phyloP scores from a whole-genome alignment of 1,140 invertebrate species.

The Leptopilina clavipes region DNA sequence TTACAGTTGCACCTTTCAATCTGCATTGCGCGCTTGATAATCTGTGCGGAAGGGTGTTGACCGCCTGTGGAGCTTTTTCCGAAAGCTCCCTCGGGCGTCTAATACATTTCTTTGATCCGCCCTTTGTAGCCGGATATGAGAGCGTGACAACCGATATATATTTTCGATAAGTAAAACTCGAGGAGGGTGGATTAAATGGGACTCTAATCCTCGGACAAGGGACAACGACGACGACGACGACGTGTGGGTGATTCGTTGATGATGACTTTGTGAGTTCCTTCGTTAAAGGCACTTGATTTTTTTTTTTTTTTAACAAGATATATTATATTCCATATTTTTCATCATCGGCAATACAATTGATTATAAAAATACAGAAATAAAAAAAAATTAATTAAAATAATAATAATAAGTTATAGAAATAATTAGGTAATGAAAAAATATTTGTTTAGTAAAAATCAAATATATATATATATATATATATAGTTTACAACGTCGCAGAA shows the following conservation, averaged over 20 bases:
- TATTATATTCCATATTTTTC: too few relatives aligned
- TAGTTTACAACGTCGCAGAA: too few relatives aligned
- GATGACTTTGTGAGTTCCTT: not conserved
- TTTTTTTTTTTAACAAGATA: too few relatives aligned
- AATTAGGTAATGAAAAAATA: too few relatives aligned
- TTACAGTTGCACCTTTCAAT: slow-evolving; percentile 1
- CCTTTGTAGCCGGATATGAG: slow-evolving; percentile 24
- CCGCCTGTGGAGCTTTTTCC: slow-evolving; percentile 1
- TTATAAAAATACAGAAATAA: too few relatives aligned
- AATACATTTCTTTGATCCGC: slow-evolving; percentile 25
- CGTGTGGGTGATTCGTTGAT: slow-evolving; percentile 25
- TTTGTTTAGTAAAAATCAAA: too few relatives aligned
- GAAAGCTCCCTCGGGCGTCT: not conserved
- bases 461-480: too few relatives aligned
- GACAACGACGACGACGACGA: not conserved
- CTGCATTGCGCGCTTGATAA: not conserved
- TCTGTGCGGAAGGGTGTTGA: slow-evolving; percentile 18
- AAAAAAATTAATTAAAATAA: too few relatives aligned
- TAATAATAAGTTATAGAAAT: too few relatives aligned
- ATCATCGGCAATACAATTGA: too few relatives aligned
- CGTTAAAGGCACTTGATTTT: too few relatives aligned
- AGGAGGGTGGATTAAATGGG: not conserved
- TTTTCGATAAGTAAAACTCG: slow-evolving; percentile 9
- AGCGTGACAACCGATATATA: slow-evolving; percentile 32
- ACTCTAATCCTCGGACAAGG: not conserved